Base-by-base conservation (phyloP, 2,888 invertebrate genomes). In the Trichogramma evanescens region DNA sequence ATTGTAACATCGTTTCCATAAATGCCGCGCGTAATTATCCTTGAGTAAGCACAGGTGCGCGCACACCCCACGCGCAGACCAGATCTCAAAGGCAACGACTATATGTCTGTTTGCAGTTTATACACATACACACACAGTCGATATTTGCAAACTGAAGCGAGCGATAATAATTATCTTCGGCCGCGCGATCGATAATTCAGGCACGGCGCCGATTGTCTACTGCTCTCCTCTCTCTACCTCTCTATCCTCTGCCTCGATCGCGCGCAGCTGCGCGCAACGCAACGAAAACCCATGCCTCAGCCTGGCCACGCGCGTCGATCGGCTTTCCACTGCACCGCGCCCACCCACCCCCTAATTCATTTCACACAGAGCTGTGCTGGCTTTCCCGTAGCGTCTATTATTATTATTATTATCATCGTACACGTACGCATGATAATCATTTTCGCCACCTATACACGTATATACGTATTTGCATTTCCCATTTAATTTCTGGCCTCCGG, bases 111-210 rank as follows among this genome's bases (percentile, higher is more conserved):
- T 6, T 8, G 5, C 44, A 8, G 45, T 54, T 54, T 57, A 56
- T 48, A 7, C 53, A 1, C 46, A 7, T 10, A 8, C n/a, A 13
- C 13, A 13, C 13, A 41, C 41, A 46, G 13, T 49, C 57, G 54
- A 56, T 49, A 54, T 61, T 50, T 50, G 53, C 38, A 48, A n/a
- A 49, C 43, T n/a, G 39, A 8, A 39, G 46, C 41, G 8, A 1
- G 38, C 46, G 52, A 55, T 55, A 56, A 63, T 63, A 60, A 63
- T 63, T 63, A 63, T 60, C 50, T 55, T 54, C 56, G 50, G 42
- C 39, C 5, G 42, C 38, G 10, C 58, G 26, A 58, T 62, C 61
- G 56, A 62, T 62, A 62, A 62, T 55, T 55, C 53, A 54, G 38
- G 50, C 49, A 3, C 6, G 43, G 43, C 26, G 42, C 44, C 53